Evolutionary conservation across 2,888 invertebrate genomes (phyloP).

Genomic region (Dolichopus griseipennis): DNA sequence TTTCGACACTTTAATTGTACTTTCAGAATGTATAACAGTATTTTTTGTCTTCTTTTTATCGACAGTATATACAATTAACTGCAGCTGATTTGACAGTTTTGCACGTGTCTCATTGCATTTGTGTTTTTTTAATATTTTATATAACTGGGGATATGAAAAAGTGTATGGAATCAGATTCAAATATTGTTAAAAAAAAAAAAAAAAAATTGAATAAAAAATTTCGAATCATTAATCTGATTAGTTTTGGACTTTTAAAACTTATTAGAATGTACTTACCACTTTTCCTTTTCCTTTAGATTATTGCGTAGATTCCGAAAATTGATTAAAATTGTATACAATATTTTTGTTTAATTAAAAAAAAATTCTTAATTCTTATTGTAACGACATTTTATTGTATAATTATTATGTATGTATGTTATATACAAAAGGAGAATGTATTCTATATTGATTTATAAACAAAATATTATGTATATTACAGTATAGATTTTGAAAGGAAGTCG

Average conservation of each 20-base stretch:
- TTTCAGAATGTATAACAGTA: not conserved
- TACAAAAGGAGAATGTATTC: not conserved
- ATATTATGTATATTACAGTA: too few relatives aligned
- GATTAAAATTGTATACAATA: not conserved
- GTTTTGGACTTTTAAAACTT: not conserved
- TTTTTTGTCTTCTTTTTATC: not conserved
- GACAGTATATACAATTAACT: not conserved
- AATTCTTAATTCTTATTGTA: not conserved
- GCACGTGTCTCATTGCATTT: not conserved
- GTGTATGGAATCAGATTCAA: too few relatives aligned
- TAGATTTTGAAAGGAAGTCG: too few relatives aligned
- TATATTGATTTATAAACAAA: too few relatives aligned
- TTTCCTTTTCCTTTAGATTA: not conserved
- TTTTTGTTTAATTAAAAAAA: conserved; percentile 1
- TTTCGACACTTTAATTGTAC: not conserved
- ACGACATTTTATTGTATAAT: too few relatives aligned
- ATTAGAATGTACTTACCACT: not conserved
- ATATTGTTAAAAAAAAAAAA: too few relatives aligned
- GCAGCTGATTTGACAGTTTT: not conserved
- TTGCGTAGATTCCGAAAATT: not conserved
- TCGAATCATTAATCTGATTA: not conserved
- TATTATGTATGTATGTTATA: not conserved
- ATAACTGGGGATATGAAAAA: not conserved
- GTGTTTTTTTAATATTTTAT: not conserved
- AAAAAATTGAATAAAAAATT: too few relatives aligned